Evolutionary conservation across 92 coral and sea anemone species (phyloP), one percentile per base, ranked within the genome.

Genomic region (Zoanthus sansibaricus): DNA sequence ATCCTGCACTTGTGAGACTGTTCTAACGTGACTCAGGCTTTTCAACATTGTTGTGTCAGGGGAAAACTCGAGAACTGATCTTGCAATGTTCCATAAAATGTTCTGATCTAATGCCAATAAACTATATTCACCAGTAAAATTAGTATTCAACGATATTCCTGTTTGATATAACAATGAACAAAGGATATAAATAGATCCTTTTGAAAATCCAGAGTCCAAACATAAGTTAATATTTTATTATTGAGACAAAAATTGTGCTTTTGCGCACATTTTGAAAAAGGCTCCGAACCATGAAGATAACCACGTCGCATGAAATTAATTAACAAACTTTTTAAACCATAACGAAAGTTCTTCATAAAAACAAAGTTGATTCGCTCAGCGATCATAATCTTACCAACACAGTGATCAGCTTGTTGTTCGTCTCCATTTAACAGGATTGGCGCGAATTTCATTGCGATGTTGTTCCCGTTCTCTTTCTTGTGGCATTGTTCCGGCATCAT

Each of bases 401-500:
- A 64, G 6, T 44, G 44, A 15, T 45, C 61, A 45, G 31, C 55
- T 66, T 80, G 62, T 14, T 46, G 75, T 10, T n/a, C 44, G 37
- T 64, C 7, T 66, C 85, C 75, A 21, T 66, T 80, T n/a, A 80
- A 48, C 59, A 10, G 33, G 25, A 25, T 58, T 4, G 31, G 16
- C 56, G 14, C 84, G 42, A 14, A 33, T 32, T 31, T 46, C 55
- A 20, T 30, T 47, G 14, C 16, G 31, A 5, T 66, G 44, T 66
- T 67, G 74, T 45, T 56, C 1, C 66, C 85, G 25, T 80, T 31
- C 20, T 31, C 7, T 59, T 44, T 3, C 33, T 80, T 70, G 42
- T 18, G 48, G 72, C 46, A 68, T 52, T 80, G 84, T n/a, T 79
- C 84, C 5, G 84, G 74, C 58, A 42, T 79, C 84, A 79, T 79